These are phyloP conservation scores for Helicoverpa assulta DNA, from an alignment of 2,888 invertebrate species.

Conservation along the genomic window DNA sequence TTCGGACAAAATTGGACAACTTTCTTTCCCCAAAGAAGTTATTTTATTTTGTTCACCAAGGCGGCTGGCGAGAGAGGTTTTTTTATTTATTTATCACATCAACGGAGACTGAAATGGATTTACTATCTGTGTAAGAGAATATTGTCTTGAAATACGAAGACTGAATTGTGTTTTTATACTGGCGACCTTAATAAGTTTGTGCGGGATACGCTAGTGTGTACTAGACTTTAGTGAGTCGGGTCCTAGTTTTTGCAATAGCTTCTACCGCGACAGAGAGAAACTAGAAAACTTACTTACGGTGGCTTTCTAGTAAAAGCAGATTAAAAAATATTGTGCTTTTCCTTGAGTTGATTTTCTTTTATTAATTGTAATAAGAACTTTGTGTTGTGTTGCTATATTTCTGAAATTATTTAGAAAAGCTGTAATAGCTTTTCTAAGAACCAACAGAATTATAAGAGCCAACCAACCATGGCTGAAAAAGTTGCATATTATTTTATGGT, in stretches of 20 bases:
- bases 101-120: constrained; percentile 42
- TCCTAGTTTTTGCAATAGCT: constrained; percentile 52
- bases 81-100: constrained; percentile 55
- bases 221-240: constrained; percentile 36
- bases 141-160: constrained; percentile 23
- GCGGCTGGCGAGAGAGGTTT: constrained; percentile 32
- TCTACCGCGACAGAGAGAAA: constrained; percentile 37
- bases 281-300: constrained; percentile 59
- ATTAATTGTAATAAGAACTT: not conserved
- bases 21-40: constrained; percentile 45
- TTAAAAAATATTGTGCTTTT: constrained; percentile 47
- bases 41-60: constrained; percentile 48
- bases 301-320: constrained; percentile 37
- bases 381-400: not conserved
- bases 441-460: too few relatives aligned
- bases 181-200: constrained; percentile 30
- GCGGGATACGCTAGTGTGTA: constrained; percentile 32
- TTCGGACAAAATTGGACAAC: constrained; percentile 54
- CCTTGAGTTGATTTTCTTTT: constrained; percentile 17
- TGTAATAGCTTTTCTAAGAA: too few relatives aligned
- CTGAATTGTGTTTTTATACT: constrained; percentile 37
- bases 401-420: too few relatives aligned
- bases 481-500: too few relatives aligned
- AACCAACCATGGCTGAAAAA: too few relatives aligned
- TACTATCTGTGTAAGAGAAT: constrained; percentile 35